Conservation (phyloP, 2,888 invertebrate genomes). For the Meghimatium bilineatum region DNA sequence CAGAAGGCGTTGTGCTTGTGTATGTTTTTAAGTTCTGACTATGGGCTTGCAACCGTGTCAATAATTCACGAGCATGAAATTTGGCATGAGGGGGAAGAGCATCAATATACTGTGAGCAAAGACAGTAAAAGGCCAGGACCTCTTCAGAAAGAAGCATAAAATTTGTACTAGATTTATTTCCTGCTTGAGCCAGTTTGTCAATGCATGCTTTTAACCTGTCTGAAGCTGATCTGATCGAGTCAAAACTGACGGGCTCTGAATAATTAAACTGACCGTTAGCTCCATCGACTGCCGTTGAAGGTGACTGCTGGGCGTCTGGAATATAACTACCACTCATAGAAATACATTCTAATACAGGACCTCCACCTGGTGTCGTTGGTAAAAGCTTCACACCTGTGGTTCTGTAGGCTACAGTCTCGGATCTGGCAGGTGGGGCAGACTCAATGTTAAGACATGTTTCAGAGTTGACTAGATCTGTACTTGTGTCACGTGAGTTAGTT, state of each 20-base stretch:
- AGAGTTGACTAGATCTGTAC: slow-evolving; percentile 53
- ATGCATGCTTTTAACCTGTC: slow-evolving; percentile 65
- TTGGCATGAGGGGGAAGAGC: slow-evolving; percentile 90
- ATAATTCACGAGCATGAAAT: slow-evolving; percentile 86
- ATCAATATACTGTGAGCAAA: slow-evolving; percentile 90
- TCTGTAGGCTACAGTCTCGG: slow-evolving; percentile 29
- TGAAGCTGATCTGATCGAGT: slow-evolving; percentile 64
- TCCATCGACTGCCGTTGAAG: slow-evolving; percentile 20
- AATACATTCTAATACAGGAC: slow-evolving; percentile 46
- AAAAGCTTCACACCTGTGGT: slow-evolving; percentile 36
- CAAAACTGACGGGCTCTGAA: slow-evolving; percentile 59
- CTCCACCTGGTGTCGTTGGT: slow-evolving; percentile 20
- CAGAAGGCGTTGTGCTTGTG: slow-evolving; percentile 63
- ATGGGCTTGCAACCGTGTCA: slow-evolving; percentile 70
- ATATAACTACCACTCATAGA: slow-evolving; percentile 52
- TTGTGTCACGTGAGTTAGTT: slow-evolving; percentile 48
- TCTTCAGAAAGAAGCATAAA: slow-evolving; percentile 89
- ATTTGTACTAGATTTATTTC: slow-evolving; percentile 79
- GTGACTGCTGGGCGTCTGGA: slow-evolving; percentile 1
- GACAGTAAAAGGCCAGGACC: slow-evolving; percentile 85
- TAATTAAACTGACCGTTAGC: background rate
- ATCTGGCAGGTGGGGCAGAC: slow-evolving; percentile 28
- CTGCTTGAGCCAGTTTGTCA: slow-evolving; percentile 66
- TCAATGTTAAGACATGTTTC: slow-evolving; percentile 52
- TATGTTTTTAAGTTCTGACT: slow-evolving; percentile 70